Evolutionary conservation across 2,113 vertebrate genomes (phyloP).

Genomic region (Antechinus stuartii): DNA sequence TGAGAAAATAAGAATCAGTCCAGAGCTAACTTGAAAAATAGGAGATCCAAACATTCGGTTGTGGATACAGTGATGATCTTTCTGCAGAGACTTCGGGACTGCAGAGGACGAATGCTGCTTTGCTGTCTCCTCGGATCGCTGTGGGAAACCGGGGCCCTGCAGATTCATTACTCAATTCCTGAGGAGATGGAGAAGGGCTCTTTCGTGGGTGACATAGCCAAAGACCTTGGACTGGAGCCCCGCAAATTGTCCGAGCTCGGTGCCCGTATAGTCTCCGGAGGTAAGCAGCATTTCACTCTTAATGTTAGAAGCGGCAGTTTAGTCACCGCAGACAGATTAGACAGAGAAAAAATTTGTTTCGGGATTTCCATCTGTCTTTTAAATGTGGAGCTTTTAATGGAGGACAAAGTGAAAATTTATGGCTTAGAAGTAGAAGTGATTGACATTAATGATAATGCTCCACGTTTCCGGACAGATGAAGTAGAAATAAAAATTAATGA

Average conservation of each 20-base stretch:
- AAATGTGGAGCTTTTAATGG: constrained; percentile 77
- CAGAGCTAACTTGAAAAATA: not conserved
- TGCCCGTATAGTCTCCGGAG: constrained; percentile 84
- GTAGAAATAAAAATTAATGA: constrained; percentile 79
- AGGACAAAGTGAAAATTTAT: constrained; percentile 78
- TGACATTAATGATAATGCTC: constrained; percentile 84
- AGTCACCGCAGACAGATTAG: constrained; percentile 73
- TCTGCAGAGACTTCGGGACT: not conserved
- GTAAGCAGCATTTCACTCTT: constrained; percentile 75
- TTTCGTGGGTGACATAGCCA: constrained; percentile 86
- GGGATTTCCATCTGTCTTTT: constrained; percentile 62
- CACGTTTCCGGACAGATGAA: constrained; percentile 72
- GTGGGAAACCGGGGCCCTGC: constrained; percentile 46
- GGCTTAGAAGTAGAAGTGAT: constrained; percentile 77
- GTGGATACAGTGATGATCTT: constrained; percentile 50
- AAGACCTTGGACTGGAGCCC: constrained; percentile 86
- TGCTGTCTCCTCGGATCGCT: constrained; percentile 58
- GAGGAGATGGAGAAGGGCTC: constrained; percentile 83
- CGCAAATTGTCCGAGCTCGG: constrained; percentile 78
- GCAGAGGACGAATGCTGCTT: constrained; percentile 51
- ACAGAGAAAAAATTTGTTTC: constrained; percentile 78
- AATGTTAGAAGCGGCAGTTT: constrained; percentile 76
- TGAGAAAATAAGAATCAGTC: not conserved
- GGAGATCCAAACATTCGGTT: constrained; percentile 1
- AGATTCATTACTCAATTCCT: constrained; percentile 77